Conservation (phyloP, 1,140 invertebrate species). For the Cherax destructor region DNA sequence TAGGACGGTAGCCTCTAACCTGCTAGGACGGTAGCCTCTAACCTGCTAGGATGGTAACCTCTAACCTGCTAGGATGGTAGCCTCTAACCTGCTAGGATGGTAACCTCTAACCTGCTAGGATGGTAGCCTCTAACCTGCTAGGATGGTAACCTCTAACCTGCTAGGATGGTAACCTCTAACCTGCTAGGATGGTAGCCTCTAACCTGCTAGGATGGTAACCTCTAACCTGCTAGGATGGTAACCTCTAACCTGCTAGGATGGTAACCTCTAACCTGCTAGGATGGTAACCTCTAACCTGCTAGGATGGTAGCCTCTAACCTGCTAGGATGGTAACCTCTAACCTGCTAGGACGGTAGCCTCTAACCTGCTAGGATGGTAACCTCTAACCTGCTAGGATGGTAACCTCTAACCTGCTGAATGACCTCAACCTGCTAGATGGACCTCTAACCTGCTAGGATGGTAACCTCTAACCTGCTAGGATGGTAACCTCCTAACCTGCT, state of each 20-base stretch:
- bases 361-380: not conserved
- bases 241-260: conserved; percentile 42
- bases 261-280: no score
- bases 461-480: conserved; percentile 39
- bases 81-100: no score
- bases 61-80: conserved; percentile 48
- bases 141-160: conserved; percentile 24
- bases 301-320: no score
- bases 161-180: no score
- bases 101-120: conserved; percentile 39
- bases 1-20: conserved; percentile 19
- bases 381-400: conserved; percentile 31
- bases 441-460: conserved; percentile 31
- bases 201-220: conserved; percentile 43
- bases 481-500: no score
- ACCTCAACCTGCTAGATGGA: not conserved
- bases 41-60: not conserved
- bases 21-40: no score
- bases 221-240: not conserved
- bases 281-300: conserved; percentile 30
- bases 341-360: no score
- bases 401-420: conserved; percentile 43
- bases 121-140: no score
- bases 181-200: not conserved
- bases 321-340: conserved; percentile 13